Base-by-base conservation (phyloP, 2,888 invertebrate genomes). In the Lasius platythorax region DNA sequence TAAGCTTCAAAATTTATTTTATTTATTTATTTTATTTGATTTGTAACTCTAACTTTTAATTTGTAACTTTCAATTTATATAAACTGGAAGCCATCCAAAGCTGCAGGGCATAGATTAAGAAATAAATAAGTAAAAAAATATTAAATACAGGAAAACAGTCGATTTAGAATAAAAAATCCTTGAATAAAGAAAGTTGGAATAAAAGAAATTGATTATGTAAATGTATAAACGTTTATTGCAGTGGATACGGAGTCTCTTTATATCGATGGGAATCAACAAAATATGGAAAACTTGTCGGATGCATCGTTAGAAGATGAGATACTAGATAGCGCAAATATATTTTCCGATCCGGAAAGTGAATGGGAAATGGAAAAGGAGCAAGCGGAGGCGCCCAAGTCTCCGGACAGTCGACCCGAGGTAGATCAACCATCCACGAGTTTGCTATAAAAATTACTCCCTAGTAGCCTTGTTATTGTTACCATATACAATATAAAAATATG, bases 301-400 rank as follows among this genome's bases (percentile, higher is more conserved):
- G 94, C 95, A 84, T 95, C 96, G 0, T 87, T 95, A 86, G 96
- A 96, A 85, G 97, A 97, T 84, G 95, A 95, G 8, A 93, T 96
- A 8, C 93, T 96, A 30, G 96, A 96, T 64, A 92, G 93, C 40
- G 93, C 94, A 43, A 96, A 96, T 88, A 95, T 97, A 87, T 97
- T 97, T 94, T 97, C 97, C 0, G 97, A 97, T 92, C 97, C 97
- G 0, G 97, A 97, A 94, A 97, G 97, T 91, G 97, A 97, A 91
- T 97, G 97, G 97, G 95, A 95, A 64, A 92, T 93, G 83, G 92
- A 89, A 23, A 93, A 92, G 91, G 50, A 95, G 63, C 68, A 89
- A 50, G 53, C 83, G 37, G 94, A 86, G 89, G 56, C 68, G 30
- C 72, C 70, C 9, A 95, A 93, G 83, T 94, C 95, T 74, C 91